phyloP scores from a whole-genome alignment of 2,797 vertebrate species.

The Caiman crocodilus region DNA sequence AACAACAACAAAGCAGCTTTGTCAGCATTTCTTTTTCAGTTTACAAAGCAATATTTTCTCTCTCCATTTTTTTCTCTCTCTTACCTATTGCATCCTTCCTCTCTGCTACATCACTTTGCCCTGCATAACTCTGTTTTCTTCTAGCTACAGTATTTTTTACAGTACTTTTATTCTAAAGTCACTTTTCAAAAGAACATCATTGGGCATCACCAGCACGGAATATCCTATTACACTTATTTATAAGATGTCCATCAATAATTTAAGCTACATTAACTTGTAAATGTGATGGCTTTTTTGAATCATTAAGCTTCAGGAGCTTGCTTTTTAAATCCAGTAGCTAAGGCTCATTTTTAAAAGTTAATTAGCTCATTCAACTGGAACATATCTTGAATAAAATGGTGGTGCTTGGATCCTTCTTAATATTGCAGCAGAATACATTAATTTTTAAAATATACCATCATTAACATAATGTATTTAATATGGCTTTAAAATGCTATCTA shows the following conservation, averaged over 20 bases:
- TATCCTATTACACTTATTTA: constrained; percentile 53
- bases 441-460: constrained; percentile 50
- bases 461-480: constrained; percentile 35
- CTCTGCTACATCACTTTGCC: neutral
- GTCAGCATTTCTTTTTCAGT: too few species aligned
- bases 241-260: constrained; percentile 70
- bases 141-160: neutral
- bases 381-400: constrained; percentile 57
- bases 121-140: neutral
- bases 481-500: neutral
- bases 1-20: too few species aligned
- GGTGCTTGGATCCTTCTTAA: constrained; percentile 20
- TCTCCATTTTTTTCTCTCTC: neutral
- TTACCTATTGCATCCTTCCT: neutral
- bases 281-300: constrained; percentile 67
- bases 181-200: neutral
- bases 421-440: constrained; percentile 33
- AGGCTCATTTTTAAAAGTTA: constrained; percentile 70
- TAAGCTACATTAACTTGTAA: constrained; percentile 63
- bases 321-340: constrained; percentile 49
- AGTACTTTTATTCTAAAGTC: neutral
- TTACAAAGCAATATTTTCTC: neutral
- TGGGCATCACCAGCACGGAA: constrained; percentile 18
- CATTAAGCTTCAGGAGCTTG: constrained; percentile 59
- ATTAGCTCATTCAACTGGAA: constrained; percentile 65